A percentile compares a stretch with the other conserved stretches of the same genome.
Conservation (phyloP, 1,140 invertebrate species). For the Frieseomelitta varia region DNA sequence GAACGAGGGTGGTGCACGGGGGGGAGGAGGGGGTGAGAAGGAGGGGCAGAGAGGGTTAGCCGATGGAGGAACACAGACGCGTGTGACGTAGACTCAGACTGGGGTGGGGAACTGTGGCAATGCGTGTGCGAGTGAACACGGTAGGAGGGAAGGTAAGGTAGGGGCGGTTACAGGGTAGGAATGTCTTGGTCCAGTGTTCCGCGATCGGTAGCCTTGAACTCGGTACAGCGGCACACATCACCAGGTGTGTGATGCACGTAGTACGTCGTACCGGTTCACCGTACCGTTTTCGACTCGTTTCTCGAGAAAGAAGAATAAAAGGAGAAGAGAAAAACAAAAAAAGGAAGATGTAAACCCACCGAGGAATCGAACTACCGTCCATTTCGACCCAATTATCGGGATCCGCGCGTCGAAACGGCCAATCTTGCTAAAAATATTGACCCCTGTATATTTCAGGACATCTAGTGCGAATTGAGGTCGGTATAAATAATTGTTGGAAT, state of each 20-base stretch:
- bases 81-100: not conserved
- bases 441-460: slow-evolving; percentile 5
- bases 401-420: not conserved
- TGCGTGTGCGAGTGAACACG: slow-evolving; percentile 13
- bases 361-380: not conserved
- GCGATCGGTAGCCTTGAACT: slow-evolving; percentile 78
- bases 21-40: too few species aligned
- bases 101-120: not conserved
- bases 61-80: slow-evolving; percentile 11
- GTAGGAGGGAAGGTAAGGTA: slow-evolving; percentile 48
- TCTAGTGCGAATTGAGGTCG: not conserved
- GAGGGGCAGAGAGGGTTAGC: not conserved
- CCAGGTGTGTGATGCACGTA: not conserved
- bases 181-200: slow-evolving; percentile 74
- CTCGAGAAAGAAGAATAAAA: not conserved
- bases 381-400: slow-evolving; percentile 23
- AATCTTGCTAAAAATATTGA: not conserved
- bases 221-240: slow-evolving; percentile 32
- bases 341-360: not conserved
- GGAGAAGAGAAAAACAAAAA: too few species aligned
- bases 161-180: slow-evolving; percentile 59
- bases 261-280: slow-evolving; percentile 25
- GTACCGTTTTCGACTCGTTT: not conserved
- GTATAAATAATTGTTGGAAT: slow-evolving; percentile 13
- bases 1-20: not conserved